These are phyloP conservation scores for Galaxias olidus DNA, from an alignment of 2,797 vertebrate genomes.

Conservation along the genomic window DNA sequence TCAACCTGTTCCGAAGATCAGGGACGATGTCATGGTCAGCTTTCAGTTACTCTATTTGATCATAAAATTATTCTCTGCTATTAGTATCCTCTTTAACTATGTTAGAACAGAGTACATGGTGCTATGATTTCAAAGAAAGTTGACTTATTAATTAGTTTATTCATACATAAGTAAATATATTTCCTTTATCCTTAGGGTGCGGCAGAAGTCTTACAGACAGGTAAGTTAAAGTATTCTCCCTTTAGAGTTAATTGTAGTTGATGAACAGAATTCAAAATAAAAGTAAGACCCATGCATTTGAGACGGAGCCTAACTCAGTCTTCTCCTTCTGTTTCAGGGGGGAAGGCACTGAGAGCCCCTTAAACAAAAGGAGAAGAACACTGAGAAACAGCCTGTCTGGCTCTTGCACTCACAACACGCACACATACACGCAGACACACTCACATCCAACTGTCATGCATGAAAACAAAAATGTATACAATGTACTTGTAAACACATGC, in stretches of 20 bases:
- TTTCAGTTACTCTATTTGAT: rapidly evolving
- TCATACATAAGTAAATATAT: background rate
- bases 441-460: background rate
- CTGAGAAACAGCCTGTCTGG: conserved; percentile 60
- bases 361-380: conserved; percentile 81
- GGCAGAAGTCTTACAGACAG: conserved; percentile 61
- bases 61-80: background rate
- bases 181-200: conserved; percentile 43
- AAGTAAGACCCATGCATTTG: background rate
- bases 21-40: conserved; percentile 59
- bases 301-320: conserved; percentile 61
- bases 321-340: conserved; percentile 86
- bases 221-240: conserved; percentile 53
- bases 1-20: conserved; percentile 72
- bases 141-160: too few species aligned
- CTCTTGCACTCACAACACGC: conserved; percentile 14
- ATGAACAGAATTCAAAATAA: background rate
- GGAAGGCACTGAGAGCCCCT: conserved; percentile 74
- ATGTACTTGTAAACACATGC: background rate
- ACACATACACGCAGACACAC: conserved; percentile 12
- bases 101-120: too few species aligned
- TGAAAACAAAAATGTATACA: background rate
- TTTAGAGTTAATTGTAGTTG: background rate
- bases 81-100: background rate
- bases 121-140: too few species aligned